These are phyloP conservation scores for Ammospiza nelsoni DNA, from an alignment of 2,113 vertebrate species.

Conservation along the genomic window DNA sequence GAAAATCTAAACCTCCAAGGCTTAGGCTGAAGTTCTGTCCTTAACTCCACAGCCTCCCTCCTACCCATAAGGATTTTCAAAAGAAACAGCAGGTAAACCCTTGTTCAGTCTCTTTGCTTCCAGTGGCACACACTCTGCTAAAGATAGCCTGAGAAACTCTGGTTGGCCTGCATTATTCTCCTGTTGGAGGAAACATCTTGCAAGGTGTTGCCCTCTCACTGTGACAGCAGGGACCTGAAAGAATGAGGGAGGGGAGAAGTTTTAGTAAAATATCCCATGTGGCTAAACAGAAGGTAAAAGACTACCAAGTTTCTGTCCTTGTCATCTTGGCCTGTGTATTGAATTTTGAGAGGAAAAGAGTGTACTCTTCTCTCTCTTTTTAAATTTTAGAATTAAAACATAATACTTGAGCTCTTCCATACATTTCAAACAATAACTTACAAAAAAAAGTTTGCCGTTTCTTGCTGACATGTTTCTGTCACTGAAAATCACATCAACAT, in stretches of 20 bases:
- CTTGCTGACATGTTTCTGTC: not conserved
- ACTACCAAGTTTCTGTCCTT: not conserved
- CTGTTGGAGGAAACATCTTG: not conserved
- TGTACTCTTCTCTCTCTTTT: not conserved
- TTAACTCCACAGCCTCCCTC: not conserved
- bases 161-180: not conserved
- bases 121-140: not conserved
- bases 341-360: not conserved
- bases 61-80: fast-evolving
- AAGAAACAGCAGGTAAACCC: not conserved
- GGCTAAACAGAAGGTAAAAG: not conserved
- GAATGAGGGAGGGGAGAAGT: not conserved
- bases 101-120: not conserved
- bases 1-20: not conserved
- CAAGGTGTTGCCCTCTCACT: fast-evolving
- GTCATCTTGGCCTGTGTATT: not conserved
- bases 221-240: fast-evolving
- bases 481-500: not conserved
- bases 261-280: not conserved
- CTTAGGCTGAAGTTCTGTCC: not conserved
- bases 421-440: not conserved
- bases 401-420: not conserved
- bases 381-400: not conserved
- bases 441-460: not conserved
- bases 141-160: not conserved